These are phyloP conservation scores for Sesamia nonagrioides DNA, from an alignment of 1,140 invertebrate genomes.

Conservation along the genomic window DNA sequence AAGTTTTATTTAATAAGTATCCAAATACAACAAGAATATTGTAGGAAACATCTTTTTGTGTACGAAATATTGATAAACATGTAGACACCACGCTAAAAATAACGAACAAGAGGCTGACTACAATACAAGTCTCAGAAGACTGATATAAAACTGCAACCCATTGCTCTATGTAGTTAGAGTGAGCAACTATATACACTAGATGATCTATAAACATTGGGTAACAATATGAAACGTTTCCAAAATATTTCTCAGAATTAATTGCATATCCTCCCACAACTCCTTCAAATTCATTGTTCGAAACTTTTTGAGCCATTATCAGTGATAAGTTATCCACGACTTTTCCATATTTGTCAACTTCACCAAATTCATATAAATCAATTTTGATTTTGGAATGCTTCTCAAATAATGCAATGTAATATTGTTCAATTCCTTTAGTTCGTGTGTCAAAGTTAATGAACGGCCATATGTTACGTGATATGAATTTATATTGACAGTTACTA, in stretches of 20 bases:
- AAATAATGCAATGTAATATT: constrained; percentile 38
- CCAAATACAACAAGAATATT: constrained; percentile 56
- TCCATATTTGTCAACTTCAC: constrained; percentile 15
- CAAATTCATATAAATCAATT: constrained; percentile 4
- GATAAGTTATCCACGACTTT: too few species aligned
- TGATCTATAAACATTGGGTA: constrained; percentile 55
- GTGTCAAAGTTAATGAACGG: constrained; percentile 21
- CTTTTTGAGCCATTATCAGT: not conserved
- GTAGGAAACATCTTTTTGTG: constrained; percentile 31
- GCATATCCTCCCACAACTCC: constrained; percentile 53
- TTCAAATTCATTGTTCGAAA: constrained; percentile 44
- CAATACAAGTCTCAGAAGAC: not conserved
- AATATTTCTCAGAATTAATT: not conserved
- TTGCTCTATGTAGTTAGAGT: constrained; percentile 25
- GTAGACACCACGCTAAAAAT: not conserved
- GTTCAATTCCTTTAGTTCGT: constrained; percentile 14
- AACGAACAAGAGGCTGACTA: not conserved
- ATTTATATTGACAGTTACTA: constrained; percentile 46
- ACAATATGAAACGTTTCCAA: constrained; percentile 40
- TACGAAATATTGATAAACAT: constrained; percentile 17
- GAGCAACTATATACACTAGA: constrained; percentile 34
- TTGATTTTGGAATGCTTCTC: constrained; percentile 36
- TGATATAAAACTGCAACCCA: constrained; percentile 45
- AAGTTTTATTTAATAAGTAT: constrained; percentile 53
- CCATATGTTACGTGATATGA: constrained; percentile 19